phyloP scores from a whole-genome alignment of 2,797 vertebrate genomes.

The Meda fulgida region DNA sequence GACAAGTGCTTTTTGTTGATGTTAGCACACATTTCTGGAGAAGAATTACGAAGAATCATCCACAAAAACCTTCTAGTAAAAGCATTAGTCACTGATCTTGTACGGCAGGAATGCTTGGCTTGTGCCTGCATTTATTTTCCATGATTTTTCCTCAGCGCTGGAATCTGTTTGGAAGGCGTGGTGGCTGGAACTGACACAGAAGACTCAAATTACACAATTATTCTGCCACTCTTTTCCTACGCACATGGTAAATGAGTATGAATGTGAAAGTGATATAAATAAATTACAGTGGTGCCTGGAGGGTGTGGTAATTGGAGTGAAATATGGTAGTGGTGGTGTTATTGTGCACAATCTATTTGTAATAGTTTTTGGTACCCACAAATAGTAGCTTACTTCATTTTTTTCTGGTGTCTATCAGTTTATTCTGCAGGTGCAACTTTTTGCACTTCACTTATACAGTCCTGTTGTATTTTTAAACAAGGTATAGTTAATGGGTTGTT shows the following conservation, averaged over 20 bases:
- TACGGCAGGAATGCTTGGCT: not conserved
- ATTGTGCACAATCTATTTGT: not conserved
- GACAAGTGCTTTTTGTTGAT: not conserved
- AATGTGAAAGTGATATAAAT: conserved; percentile 24
- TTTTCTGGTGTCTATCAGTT: not conserved
- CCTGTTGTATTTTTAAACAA: too few relatives aligned
- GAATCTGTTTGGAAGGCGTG: conserved; percentile 14
- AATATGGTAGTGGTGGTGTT: not conserved
- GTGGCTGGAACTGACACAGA: not conserved
- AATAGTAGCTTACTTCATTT: not conserved
- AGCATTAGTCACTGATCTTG: not conserved
- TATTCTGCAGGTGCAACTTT: not conserved
- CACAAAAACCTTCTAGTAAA: not conserved
- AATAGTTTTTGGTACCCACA: not conserved
- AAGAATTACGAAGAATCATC: not conserved
- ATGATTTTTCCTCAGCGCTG: conserved; percentile 17
- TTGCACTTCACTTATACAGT: too few relatives aligned
- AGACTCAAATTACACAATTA: conserved; percentile 21
- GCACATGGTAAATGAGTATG: not conserved
- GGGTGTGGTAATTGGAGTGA: not conserved
- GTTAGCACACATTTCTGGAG: not conserved
- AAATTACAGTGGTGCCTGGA: not conserved
- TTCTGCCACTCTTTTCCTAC: conserved; percentile 1
- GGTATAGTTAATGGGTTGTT: too few relatives aligned
- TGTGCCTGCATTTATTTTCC: conserved; percentile 18